Percentiles rank a stretch among this genome's conserved stretches.
Conservation (phyloP, 1,140 invertebrate genomes). For the Agrypnia vestita region DNA sequence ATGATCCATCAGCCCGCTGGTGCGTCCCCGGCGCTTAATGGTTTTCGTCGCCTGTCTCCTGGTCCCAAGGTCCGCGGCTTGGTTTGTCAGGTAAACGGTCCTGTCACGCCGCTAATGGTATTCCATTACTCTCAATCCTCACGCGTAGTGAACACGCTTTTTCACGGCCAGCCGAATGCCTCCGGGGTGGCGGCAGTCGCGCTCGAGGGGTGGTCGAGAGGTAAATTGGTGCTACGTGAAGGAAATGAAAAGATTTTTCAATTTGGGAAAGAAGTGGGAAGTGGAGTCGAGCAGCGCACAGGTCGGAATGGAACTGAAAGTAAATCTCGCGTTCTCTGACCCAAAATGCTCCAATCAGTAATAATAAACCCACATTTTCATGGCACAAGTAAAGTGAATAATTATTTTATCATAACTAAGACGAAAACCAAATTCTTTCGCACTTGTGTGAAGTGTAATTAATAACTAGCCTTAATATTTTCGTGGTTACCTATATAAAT, state of each 20-base stretch:
- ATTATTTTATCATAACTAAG: too few relatives aligned
- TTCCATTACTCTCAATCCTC: conserved; percentile 48
- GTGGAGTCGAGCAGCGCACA: conserved; percentile 12
- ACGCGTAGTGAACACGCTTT: conserved; percentile 39
- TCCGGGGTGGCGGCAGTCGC: not conserved
- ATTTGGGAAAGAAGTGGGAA: conserved; percentile 31
- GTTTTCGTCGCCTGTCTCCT: conserved; percentile 24
- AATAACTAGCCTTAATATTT: too few relatives aligned
- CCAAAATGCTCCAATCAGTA: too few relatives aligned
- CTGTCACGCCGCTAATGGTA: conserved; percentile 30
- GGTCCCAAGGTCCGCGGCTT: not conserved
- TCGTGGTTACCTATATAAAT: too few relatives aligned
- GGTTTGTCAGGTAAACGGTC: conserved; percentile 45
- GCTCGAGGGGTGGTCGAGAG: not conserved
- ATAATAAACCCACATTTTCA: too few relatives aligned
- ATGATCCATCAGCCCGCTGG: conserved; percentile 1
- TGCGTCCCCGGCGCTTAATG: conserved; percentile 4
- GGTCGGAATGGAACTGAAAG: not conserved
- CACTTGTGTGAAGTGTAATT: too few relatives aligned
- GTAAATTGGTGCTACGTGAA: conserved; percentile 42
- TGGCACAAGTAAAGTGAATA: too few relatives aligned
- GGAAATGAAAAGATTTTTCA: conserved; percentile 46
- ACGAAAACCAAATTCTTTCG: not conserved
- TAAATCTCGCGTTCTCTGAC: too few relatives aligned
- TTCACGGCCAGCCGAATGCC: conserved; percentile 36